These are phyloP conservation scores for Lepidonotus clava DNA, from an alignment of 2,888 invertebrate species.

Conservation along the genomic window DNA sequence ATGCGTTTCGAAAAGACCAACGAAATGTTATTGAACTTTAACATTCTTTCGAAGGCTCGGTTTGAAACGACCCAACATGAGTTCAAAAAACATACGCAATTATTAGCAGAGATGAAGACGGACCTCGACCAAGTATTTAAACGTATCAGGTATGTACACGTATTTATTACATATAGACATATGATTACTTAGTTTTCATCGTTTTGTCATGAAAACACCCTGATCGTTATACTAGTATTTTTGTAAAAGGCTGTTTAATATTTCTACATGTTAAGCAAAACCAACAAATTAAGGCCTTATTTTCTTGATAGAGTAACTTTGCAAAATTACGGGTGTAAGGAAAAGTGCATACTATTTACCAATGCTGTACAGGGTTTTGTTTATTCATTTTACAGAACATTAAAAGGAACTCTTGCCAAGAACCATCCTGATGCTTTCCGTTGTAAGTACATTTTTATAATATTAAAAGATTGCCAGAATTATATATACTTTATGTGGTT, in stretches of 20 bases:
- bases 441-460: slow-evolving; percentile 53
- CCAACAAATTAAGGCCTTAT: too few relatives aligned
- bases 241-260: too few relatives aligned
- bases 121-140: slow-evolving; percentile 97
- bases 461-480: too few relatives aligned
- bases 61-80: slow-evolving; percentile 92
- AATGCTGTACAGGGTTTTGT: too few relatives aligned
- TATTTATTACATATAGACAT: not conserved
- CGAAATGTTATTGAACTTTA: slow-evolving; percentile 98
- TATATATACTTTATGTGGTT: too few relatives aligned
- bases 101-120: slow-evolving; percentile 94
- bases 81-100: slow-evolving; percentile 93
- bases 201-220: not conserved
- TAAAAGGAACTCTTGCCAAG: slow-evolving; percentile 58
- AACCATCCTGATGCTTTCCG: slow-evolving; percentile 59
- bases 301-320: too few relatives aligned
- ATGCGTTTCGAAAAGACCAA: slow-evolving; percentile 99
- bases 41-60: slow-evolving; percentile 93
- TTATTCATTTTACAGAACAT: slow-evolving; percentile 51
- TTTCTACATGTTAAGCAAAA: too few relatives aligned
- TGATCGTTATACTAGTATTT: not conserved
- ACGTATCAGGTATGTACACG: slow-evolving; percentile 84
- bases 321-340: too few relatives aligned
- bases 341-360: too few relatives aligned
- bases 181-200: not conserved